Conservation (phyloP, 2,113 vertebrate genomes). For the Oncorhynchus kisutch region DNA sequence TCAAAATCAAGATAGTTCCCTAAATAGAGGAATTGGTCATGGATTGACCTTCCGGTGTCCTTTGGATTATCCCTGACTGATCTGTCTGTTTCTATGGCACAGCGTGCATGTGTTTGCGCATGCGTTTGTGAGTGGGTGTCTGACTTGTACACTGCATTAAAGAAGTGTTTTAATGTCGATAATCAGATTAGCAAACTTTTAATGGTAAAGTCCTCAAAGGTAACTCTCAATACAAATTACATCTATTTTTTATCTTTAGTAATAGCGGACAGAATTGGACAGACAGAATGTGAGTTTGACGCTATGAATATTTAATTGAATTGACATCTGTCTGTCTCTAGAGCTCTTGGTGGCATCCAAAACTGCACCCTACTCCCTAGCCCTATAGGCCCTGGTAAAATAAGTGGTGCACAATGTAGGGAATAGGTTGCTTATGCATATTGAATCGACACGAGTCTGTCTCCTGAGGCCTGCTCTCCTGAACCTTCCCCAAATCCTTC, state of each 20-base stretch:
- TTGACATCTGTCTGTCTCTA: too few relatives aligned
- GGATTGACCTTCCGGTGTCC: slow-evolving; percentile 19
- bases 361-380: too few relatives aligned
- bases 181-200: background rate
- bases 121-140: too few relatives aligned
- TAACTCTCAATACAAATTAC: background rate
- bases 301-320: slow-evolving; percentile 21
- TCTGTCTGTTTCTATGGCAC: background rate
- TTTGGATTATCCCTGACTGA: slow-evolving; percentile 6
- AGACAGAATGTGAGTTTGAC: slow-evolving; percentile 6
- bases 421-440: too few relatives aligned
- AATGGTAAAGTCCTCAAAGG: background rate
- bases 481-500: background rate
- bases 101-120: too few relatives aligned
- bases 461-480: background rate
- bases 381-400: too few relatives aligned
- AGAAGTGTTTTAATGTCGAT: background rate
- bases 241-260: background rate
- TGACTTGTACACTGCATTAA: background rate
- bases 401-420: too few relatives aligned
- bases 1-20: slow-evolving; percentile 16
- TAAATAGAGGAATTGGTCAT: slow-evolving; percentile 4
- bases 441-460: background rate
- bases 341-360: too few relatives aligned
- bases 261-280: background rate